Evolutionary conservation across 2,888 invertebrate species (phyloP).

Genomic region (Ernsta delagoae): DNA sequence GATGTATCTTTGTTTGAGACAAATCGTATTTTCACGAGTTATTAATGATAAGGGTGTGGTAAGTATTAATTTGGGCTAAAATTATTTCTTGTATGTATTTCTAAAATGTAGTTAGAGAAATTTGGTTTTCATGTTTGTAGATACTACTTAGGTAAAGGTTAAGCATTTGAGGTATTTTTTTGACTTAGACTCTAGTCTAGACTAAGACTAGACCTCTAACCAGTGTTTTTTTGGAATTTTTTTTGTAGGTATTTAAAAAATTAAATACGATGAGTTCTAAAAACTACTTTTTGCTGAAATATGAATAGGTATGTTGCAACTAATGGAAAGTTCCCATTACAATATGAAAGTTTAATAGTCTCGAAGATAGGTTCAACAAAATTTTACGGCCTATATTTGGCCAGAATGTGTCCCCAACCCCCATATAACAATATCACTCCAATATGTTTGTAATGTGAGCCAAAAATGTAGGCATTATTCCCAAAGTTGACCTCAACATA

Average conservation of each 20-base stretch:
- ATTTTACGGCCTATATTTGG: conserved; percentile 15
- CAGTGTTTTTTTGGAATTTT: too few relatives aligned
- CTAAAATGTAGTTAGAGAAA: too few relatives aligned
- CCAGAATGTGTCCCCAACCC: background rate
- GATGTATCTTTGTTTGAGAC: conserved; percentile 26
- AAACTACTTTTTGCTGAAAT: too few relatives aligned
- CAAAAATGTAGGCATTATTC: conserved; percentile 27
- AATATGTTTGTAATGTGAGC: conserved; percentile 22
- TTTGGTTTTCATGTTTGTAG: too few relatives aligned
- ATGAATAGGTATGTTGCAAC: too few relatives aligned
- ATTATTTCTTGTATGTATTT: background rate
- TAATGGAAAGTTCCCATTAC: too few relatives aligned
- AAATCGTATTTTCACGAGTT: conserved; percentile 24
- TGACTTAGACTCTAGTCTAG: too few relatives aligned
- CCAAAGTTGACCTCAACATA: conserved; percentile 4
- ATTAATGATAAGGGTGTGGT: conserved; percentile 20
- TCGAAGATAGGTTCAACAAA: background rate
- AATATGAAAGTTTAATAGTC: background rate
- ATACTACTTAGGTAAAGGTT: too few relatives aligned
- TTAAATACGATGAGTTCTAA: too few relatives aligned
- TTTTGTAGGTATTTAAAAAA: too few relatives aligned
- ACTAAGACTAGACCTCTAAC: too few relatives aligned
- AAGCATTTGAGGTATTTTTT: too few relatives aligned
- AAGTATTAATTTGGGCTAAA: background rate
- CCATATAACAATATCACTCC: conserved; percentile 9